Evolutionary conservation across 2,113 vertebrate genomes (phyloP).

Genomic region (Eulemur macaco): DNA sequence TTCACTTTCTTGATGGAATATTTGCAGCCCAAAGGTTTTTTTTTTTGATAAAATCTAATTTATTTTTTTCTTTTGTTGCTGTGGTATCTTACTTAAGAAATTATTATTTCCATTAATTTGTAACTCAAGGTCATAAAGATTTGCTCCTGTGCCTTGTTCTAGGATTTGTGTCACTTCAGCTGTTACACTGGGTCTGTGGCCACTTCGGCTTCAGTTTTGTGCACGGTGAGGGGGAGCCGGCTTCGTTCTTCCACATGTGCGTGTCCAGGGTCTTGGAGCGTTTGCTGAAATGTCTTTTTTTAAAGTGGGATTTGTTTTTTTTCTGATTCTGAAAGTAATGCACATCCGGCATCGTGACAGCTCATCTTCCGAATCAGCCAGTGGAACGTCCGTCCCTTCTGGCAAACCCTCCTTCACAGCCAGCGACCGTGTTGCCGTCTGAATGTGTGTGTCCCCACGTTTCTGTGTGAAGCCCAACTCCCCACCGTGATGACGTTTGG

Average conservation of each 20-base stretch:
- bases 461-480: neutral
- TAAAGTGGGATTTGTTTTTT: neutral
- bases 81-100: neutral
- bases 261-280: rapidly evolving
- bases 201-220: neutral
- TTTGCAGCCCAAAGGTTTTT: neutral
- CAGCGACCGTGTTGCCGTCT: rapidly evolving
- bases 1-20: neutral
- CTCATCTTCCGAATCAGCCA: neutral
- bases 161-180: too few relatives aligned
- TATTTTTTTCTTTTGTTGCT: neutral
- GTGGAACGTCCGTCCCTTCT: rapidly evolving
- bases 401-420: neutral
- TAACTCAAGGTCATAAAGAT: neutral
- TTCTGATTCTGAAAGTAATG: neutral
- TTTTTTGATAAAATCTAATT: neutral
- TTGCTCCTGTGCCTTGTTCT: neutral
- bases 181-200: neutral
- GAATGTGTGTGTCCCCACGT: neutral
- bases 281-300: neutral
- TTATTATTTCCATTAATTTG: neutral
- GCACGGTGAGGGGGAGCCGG: neutral
- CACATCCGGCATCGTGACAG: rapidly evolving
- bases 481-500: rapidly evolving
- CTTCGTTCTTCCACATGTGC: neutral